phyloP scores from a whole-genome alignment of 2,888 invertebrate species.

The Cephus spinipes region DNA sequence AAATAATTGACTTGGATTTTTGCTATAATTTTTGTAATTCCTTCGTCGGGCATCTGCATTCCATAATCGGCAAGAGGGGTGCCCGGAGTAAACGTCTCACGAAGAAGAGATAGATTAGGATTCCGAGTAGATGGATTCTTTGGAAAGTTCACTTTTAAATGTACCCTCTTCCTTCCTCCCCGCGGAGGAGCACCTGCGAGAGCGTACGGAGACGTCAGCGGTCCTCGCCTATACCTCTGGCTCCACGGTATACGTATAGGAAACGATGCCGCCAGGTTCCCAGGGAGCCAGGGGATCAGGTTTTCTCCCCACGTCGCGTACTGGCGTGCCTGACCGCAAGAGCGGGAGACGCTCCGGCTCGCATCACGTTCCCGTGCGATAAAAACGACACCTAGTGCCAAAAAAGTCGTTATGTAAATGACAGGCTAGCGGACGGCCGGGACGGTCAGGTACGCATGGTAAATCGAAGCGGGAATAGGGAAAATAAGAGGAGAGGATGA shows the following conservation, averaged over 20 bases:
- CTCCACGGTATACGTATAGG: slow-evolving; percentile 15
- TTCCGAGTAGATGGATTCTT: slow-evolving; percentile 10
- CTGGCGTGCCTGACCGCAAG: slow-evolving; percentile 35
- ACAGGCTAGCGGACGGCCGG: slow-evolving; percentile 33
- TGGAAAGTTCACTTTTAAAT: slow-evolving; percentile 10
- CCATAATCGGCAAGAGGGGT: background rate
- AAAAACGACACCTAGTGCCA: slow-evolving; percentile 48
- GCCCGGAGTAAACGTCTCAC: background rate
- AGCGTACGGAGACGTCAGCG: background rate
- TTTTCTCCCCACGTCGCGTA: slow-evolving; percentile 43
- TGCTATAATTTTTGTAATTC: background rate
- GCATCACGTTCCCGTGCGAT: slow-evolving; percentile 43
- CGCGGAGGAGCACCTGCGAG: background rate
- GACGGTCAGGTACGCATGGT: slow-evolving; percentile 39
- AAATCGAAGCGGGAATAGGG: slow-evolving; percentile 38
- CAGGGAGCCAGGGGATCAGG: slow-evolving; percentile 45
- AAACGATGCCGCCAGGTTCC: slow-evolving; percentile 33
- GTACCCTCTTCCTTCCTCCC: background rate
- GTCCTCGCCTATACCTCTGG: background rate
- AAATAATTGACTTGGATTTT: background rate
- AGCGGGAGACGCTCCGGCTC: slow-evolving; percentile 13
- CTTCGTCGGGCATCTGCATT: background rate
- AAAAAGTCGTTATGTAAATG: slow-evolving; percentile 64
- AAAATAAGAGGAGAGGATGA: slow-evolving; percentile 24
- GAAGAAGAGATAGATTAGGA: background rate